Evolutionary conservation across 2,797 vertebrate genomes (phyloP).

Genomic region (Glossophaga mutica): DNA sequence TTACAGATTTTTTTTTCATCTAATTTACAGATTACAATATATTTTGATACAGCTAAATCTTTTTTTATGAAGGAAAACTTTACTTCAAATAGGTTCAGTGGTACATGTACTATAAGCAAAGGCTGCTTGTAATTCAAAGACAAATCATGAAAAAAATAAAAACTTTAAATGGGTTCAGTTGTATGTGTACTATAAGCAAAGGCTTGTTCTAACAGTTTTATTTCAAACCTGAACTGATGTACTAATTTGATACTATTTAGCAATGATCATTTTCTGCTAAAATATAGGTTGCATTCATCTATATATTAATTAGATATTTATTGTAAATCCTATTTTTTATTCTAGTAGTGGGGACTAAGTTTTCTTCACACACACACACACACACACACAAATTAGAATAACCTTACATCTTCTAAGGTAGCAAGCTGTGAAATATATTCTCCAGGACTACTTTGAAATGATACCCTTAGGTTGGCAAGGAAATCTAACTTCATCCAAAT

Average conservation of each 20-base stretch:
- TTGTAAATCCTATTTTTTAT: constrained; percentile 63
- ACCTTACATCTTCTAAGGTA: constrained; percentile 38
- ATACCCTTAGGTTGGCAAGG: constrained; percentile 11
- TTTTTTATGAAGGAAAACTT: no score
- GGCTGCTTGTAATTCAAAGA: no score
- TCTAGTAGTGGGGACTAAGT: constrained; percentile 64
- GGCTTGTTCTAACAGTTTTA: no score
- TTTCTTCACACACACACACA: constrained; percentile 53
- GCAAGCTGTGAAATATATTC: constrained; percentile 63
- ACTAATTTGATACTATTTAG: background rate
- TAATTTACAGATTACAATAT: background rate
- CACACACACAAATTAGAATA: background rate
- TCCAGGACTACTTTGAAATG: constrained; percentile 64
- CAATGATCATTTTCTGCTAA: constrained; percentile 69
- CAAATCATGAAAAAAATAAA: no score
- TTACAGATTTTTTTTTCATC: background rate
- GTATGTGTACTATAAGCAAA: no score
- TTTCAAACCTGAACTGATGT: no score
- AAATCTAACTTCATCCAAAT: constrained; percentile 67
- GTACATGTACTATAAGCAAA: no score
- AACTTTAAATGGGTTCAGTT: no score
- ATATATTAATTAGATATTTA: constrained; percentile 67
- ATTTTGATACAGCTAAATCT: background rate
- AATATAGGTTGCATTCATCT: constrained; percentile 67
- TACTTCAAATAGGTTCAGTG: no score